Evolutionary conservation across 2,797 vertebrate genomes (phyloP).

Genomic region (Enteromius mattozi): DNA sequence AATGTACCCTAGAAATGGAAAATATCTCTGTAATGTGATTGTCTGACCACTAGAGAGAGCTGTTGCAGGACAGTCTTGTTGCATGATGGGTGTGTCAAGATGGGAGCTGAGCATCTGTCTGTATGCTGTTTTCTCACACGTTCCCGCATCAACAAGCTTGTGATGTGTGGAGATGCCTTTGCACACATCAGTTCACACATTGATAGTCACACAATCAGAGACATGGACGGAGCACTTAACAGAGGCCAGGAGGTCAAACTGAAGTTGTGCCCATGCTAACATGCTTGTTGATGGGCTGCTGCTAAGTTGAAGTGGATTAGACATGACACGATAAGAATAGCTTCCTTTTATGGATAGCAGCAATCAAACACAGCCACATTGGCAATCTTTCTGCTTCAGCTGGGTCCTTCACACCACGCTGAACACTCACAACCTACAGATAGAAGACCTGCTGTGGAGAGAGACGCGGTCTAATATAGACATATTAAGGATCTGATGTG

Average conservation of each 20-base stretch:
- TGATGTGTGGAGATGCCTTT: slow-evolving; percentile 21
- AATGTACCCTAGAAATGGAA: neutral
- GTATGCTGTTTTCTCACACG: slow-evolving; percentile 17
- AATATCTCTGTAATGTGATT: slow-evolving; percentile 58
- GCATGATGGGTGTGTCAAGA: slow-evolving; percentile 5
- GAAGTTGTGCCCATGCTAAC: neutral
- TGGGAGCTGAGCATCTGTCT: slow-evolving; percentile 7
- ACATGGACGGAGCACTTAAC: slow-evolving; percentile 7
- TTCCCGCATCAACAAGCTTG: slow-evolving; percentile 8
- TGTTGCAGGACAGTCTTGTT: slow-evolving; percentile 50
- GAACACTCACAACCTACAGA: slow-evolving; percentile 40
- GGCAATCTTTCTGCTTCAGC: slow-evolving; percentile 61
- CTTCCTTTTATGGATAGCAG: slow-evolving; percentile 45
- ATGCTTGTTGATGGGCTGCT: slow-evolving; percentile 12
- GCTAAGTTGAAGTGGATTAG: slow-evolving; percentile 21
- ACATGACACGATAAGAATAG: slow-evolving; percentile 49
- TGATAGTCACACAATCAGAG: slow-evolving; percentile 31
- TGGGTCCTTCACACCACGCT: slow-evolving; percentile 56
- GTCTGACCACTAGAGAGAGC: slow-evolving; percentile 74
- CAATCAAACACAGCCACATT: slow-evolving; percentile 31
- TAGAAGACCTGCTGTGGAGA: slow-evolving; percentile 27
- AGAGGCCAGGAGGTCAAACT: neutral
- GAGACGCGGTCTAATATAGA: neutral
- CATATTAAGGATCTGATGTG: neutral
- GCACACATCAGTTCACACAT: slow-evolving; percentile 36